phyloP scores from a whole-genome alignment of 2,888 invertebrate genomes.

The Ophioninae sp. region DNA sequence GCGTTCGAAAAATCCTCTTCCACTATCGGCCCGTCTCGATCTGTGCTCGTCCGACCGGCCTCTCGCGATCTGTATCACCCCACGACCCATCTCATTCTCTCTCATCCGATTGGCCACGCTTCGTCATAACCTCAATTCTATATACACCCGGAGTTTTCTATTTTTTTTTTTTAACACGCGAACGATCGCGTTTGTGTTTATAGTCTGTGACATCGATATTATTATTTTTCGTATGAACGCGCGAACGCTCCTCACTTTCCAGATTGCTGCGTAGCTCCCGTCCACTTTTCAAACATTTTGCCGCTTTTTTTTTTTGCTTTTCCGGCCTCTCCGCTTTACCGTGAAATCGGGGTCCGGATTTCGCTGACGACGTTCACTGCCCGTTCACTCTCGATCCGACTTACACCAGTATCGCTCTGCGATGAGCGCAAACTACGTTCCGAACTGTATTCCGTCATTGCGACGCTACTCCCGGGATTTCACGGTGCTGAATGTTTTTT shows the following conservation, averaged over 20 bases:
- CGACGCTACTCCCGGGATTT: too few relatives aligned
- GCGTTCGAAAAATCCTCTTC: slow-evolving; percentile 25
- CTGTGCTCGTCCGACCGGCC: not conserved
- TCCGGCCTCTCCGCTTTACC: not conserved
- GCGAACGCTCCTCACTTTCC: slow-evolving; percentile 38
- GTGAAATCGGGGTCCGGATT: not conserved
- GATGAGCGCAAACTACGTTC: too few relatives aligned
- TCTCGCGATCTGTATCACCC: slow-evolving; percentile 39
- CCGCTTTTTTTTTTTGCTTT: not conserved
- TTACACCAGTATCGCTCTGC: too few relatives aligned
- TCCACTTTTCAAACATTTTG: not conserved
- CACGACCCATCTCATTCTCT: slow-evolving; percentile 16
- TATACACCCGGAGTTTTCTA: not conserved
- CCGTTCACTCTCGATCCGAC: too few relatives aligned
- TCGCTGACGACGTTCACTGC: too few relatives aligned
- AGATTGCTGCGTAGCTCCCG: slow-evolving; percentile 1
- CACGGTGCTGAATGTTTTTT: too few relatives aligned
- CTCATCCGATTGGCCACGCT: not conserved
- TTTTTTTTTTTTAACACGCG: slow-evolving; percentile 10
- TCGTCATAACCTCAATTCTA: slow-evolving; percentile 19
- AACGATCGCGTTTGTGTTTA: not conserved
- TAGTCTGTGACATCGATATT: not conserved
- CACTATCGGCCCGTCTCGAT: slow-evolving; percentile 3
- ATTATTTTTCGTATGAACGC: slow-evolving; percentile 18
- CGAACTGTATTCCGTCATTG: too few relatives aligned